Percentiles rank a stretch among this genome's conserved stretches.
phyloP scores from a whole-genome alignment of 2,113 vertebrate species.

The Silurus glanis region DNA sequence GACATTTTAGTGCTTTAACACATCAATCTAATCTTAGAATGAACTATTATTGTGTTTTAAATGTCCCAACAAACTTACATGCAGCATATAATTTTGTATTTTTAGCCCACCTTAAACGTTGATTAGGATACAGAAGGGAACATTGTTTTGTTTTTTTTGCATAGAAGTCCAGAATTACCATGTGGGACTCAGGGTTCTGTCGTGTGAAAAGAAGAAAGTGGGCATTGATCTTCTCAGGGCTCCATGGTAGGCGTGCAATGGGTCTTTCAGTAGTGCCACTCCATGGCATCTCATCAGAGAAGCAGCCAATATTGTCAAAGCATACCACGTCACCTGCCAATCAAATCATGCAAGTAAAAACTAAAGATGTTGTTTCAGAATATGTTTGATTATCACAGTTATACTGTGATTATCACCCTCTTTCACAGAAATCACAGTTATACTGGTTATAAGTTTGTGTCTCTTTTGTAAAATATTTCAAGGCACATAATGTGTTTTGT shows the following conservation, averaged over 20 bases:
- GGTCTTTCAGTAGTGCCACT: slow-evolving; percentile 73
- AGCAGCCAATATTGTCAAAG: slow-evolving; percentile 76
- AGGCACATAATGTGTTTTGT: neutral
- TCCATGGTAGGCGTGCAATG: slow-evolving; percentile 69
- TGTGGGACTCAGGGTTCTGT: slow-evolving; percentile 70
- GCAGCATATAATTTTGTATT: neutral
- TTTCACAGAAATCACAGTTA: neutral
- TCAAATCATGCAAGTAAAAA: neutral
- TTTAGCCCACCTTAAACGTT: neutral
- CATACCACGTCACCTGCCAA: slow-evolving; percentile 65
- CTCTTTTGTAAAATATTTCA: neutral
- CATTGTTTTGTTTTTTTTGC: neutral
- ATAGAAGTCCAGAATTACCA: slow-evolving; percentile 62
- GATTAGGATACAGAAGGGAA: neutral
- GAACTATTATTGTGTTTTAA: too few relatives aligned
- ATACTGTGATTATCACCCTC: too few relatives aligned
- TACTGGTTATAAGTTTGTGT: neutral
- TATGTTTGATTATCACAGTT: neutral
- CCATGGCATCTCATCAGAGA: slow-evolving; percentile 75
- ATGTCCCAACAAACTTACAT: neutral
- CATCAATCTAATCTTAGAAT: neutral
- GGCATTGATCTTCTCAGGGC: slow-evolving; percentile 70
- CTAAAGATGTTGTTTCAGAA: neutral
- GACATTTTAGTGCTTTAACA: neutral
- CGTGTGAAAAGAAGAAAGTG: slow-evolving; percentile 79